A percentile compares a stretch with the other conserved stretches of the same genome.
Conservation (phyloP, 2,113 vertebrate species). For the Triplophysa siluroides region DNA sequence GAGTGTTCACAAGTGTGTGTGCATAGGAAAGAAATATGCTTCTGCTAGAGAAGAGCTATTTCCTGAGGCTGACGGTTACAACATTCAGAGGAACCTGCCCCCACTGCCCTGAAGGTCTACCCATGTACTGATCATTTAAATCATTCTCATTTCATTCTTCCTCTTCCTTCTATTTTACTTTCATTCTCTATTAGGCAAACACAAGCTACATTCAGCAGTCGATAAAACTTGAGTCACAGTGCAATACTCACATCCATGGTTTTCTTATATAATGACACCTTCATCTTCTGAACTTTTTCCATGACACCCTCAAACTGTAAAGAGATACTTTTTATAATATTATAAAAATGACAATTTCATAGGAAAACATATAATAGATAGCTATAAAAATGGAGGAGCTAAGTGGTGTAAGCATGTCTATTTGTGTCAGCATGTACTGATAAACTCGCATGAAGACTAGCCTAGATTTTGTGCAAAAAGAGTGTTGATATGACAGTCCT, state of each 20-base stretch:
- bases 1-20: background rate
- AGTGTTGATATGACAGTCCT: too few species aligned
- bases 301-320: constrained; percentile 85
- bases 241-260: constrained; percentile 83
- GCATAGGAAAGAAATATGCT: background rate
- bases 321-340: background rate
- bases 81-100: background rate
- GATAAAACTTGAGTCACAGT: constrained; percentile 12
- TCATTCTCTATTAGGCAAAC: constrained; percentile 20
- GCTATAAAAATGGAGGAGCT: background rate
- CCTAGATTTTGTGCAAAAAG: too few species aligned
- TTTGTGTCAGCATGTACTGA: background rate
- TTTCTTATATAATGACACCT: constrained; percentile 88
- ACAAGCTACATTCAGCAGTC: background rate
- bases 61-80: constrained; percentile 18
- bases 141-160: constrained; percentile 34
- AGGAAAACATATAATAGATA: background rate
- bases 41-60: constrained; percentile 35
- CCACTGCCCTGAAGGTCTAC: background rate
- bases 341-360: background rate
- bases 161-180: constrained; percentile 40
- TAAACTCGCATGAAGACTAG: background rate
- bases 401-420: background rate
- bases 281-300: constrained; percentile 90
- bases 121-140: constrained; percentile 35